Conservation (phyloP, 2,888 invertebrate genomes). For the Hedya salicella region DNA sequence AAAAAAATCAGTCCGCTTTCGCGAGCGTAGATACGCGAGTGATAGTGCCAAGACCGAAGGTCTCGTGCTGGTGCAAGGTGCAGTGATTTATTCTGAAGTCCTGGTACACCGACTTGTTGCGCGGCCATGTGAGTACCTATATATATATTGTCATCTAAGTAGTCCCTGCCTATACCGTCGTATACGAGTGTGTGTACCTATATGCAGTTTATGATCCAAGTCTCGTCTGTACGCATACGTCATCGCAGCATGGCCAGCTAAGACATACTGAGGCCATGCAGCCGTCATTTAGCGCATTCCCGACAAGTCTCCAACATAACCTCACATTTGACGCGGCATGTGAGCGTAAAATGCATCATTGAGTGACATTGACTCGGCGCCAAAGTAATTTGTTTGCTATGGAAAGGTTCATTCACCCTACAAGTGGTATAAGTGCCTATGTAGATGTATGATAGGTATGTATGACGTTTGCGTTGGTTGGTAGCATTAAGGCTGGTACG, state of each 20-base stretch:
- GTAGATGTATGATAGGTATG: slow-evolving; percentile 6
- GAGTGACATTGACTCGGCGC: slow-evolving; percentile 33
- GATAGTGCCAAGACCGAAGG: slow-evolving; percentile 81
- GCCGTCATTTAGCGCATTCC: slow-evolving; percentile 11
- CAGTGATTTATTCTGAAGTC: slow-evolving; percentile 55
- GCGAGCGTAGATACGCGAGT: slow-evolving; percentile 84
- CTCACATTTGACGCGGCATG: slow-evolving; percentile 9
- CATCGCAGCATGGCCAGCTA: slow-evolving; percentile 40
- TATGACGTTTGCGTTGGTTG: slow-evolving; percentile 34
- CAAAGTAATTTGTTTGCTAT: slow-evolving; percentile 27
- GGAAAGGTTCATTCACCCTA: slow-evolving; percentile 35
- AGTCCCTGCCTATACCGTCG: background rate
- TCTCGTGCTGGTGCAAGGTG: slow-evolving; percentile 67
- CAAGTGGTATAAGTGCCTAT: slow-evolving; percentile 22
- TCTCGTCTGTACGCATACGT: slow-evolving; percentile 40
- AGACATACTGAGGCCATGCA: slow-evolving; percentile 45
- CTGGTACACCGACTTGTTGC: slow-evolving; percentile 45
- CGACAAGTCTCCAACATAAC: slow-evolving; percentile 46
- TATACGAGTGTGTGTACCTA: background rate
- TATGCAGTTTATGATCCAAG: slow-evolving; percentile 14
- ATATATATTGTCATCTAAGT: slow-evolving; percentile 20
- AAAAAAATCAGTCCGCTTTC: slow-evolving; percentile 85
- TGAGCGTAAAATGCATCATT: slow-evolving; percentile 17
- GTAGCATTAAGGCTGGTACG: slow-evolving; percentile 31
- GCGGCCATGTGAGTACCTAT: slow-evolving; percentile 42